Evolutionary conservation across 2,888 invertebrate species (phyloP), one percentile per base, ranked within the genome.

Genomic region (Hemaris fuciformis): DNA sequence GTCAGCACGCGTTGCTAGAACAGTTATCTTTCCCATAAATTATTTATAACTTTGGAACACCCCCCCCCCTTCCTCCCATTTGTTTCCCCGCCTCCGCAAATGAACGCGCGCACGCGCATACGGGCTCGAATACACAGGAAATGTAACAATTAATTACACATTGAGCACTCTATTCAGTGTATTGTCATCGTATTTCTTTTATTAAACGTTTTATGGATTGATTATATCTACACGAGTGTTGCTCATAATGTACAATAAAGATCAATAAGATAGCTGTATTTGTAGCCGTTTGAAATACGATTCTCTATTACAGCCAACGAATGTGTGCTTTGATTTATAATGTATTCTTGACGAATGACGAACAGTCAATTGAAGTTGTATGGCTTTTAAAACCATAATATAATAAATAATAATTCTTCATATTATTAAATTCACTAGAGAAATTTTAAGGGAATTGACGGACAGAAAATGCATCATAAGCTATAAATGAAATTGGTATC

Each of bases 21-120:
- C 82, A 81, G 82, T 84, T 87, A 87, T 84, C 82, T 84, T 75
- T 76, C 69, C 76, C 74, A 81, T 85, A 76, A 74, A 83, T 83
- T 83, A 85, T 82, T 82, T 79, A 83, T 83, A 80, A 76, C 73
- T 74, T 73, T 67, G 66, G 71, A 73, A 67, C 73, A 72, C 74
- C 70, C 69, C 59, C 58, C 43, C 58, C 65, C 61, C 45, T n/a
- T n/a, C n/a, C n/a, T n/a, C n/a, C 57, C n/a, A n/a, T n/a, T 34
- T 53, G 15, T 13, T 59, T 61, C 64, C 34, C 27, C 66, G 58
- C 64, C 27, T 15, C 23, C 25, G 8, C 31, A 38, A n/a, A 38
- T 38, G n/a, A n/a, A 27, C 3, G 62, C 69, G 45, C 74, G 79
- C 73, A 60, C 66, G 77, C 77, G 76, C 81, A 84, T 85, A 81